Evolutionary conservation across 2,888 invertebrate genomes (phyloP).

Genomic region (Leptinotarsa juncta): DNA sequence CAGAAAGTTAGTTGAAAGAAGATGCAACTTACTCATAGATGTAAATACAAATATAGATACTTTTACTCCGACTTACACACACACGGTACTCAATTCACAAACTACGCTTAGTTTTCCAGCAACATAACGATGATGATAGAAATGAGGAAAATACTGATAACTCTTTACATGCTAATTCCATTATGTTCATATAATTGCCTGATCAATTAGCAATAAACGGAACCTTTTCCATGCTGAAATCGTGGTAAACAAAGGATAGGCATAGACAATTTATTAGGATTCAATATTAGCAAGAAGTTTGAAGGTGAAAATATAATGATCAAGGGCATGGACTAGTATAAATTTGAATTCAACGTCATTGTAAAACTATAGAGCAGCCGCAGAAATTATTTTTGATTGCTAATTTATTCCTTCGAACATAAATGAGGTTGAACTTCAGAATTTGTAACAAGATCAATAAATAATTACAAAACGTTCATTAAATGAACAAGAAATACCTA

Average conservation of each 20-base stretch:
- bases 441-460: no score
- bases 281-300: not conserved
- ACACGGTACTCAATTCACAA: not conserved
- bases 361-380: no score
- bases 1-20: no score
- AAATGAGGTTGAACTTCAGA: no score
- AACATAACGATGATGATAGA: not conserved
- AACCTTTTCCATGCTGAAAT: slow-evolving; percentile 4
- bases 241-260: not conserved
- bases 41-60: not conserved
- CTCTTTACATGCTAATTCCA: slow-evolving; percentile 30
- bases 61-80: no score
- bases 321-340: not conserved
- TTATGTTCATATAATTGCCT: slow-evolving; percentile 24
- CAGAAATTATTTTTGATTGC: no score
- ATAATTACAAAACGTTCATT: no score
- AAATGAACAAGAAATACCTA: no score
- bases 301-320: not conserved
- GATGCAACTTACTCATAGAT: not conserved
- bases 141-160: slow-evolving; percentile 8
- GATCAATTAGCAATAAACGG: not conserved
- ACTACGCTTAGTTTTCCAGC: not conserved
- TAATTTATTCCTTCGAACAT: no score
- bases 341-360: not conserved
- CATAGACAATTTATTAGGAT: not conserved